phyloP scores from a whole-genome alignment of 2,113 vertebrate genomes.

The Tringa solitaria region DNA sequence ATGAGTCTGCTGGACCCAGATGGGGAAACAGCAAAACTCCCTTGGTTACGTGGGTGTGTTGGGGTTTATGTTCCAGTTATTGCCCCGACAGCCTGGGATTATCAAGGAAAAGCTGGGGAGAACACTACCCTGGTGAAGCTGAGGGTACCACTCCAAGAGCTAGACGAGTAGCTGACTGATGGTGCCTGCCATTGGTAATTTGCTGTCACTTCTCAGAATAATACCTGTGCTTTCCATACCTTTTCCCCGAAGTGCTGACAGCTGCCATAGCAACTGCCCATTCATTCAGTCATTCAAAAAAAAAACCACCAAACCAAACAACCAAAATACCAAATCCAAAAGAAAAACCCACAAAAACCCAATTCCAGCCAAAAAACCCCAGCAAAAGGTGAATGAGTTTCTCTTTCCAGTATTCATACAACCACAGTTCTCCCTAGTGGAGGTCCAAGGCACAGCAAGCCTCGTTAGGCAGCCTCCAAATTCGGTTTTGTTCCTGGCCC shows the following conservation, averaged over 20 bases:
- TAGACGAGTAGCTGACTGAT: neutral
- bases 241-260: neutral
- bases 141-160: neutral
- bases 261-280: neutral
- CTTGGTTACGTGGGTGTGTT: accelerated
- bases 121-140: neutral
- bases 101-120: neutral
- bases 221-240: neutral
- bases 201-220: neutral
- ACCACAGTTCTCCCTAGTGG: slow-evolving; percentile 68
- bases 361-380: neutral
- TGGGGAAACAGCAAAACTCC: neutral
- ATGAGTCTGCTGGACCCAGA: neutral
- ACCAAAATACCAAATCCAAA: neutral
- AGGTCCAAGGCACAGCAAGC: slow-evolving; percentile 42
- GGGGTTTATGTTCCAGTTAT: neutral
- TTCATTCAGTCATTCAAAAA: neutral
- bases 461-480: neutral
- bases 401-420: slow-evolving; percentile 46
- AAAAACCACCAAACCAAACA: neutral
- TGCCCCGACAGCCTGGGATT: neutral
- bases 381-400: neutral
- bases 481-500: neutral
- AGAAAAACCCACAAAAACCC: neutral
- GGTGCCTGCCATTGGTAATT: neutral